Evolutionary conservation across 2,113 vertebrate genomes (phyloP).

Genomic region (Mastomys coucha): DNA sequence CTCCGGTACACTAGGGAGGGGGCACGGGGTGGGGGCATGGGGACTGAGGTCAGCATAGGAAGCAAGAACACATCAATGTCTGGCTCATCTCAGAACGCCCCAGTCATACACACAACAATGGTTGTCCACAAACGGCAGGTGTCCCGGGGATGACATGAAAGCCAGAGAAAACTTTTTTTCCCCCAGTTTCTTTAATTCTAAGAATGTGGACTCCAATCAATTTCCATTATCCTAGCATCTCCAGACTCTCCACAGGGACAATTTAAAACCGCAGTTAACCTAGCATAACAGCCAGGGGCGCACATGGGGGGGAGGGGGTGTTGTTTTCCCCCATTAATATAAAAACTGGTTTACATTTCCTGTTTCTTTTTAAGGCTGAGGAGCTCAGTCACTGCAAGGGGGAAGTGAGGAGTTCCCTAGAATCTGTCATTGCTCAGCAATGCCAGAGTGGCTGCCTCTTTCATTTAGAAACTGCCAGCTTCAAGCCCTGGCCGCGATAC

Average conservation of each 20-base stretch:
- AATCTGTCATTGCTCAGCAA: slow-evolving; percentile 59
- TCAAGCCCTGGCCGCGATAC: not conserved
- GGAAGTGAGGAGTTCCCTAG: slow-evolving; percentile 68
- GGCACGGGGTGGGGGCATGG: too few species aligned
- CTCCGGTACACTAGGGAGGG: not conserved
- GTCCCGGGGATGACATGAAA: not conserved
- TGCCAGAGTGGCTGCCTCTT: slow-evolving; percentile 49
- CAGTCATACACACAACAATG: not conserved
- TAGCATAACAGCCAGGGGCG: not conserved
- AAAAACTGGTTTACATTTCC: slow-evolving; percentile 65
- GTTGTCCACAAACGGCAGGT: slow-evolving; percentile 16
- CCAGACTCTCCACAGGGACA: not conserved
- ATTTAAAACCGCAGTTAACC: slow-evolving; percentile 51
- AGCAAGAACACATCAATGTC: not conserved
- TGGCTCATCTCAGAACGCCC: not conserved
- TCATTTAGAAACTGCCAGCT: slow-evolving; percentile 73
- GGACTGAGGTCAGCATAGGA: slow-evolving; percentile 50
- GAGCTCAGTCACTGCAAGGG: slow-evolving; percentile 16
- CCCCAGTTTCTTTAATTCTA: not conserved
- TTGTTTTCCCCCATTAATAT: slow-evolving; percentile 37
- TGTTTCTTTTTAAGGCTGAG: slow-evolving; percentile 32
- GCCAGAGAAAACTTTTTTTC: not conserved
- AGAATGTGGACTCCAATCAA: slow-evolving; percentile 58
- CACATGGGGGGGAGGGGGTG: not conserved
- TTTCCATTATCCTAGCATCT: slow-evolving; percentile 62